phyloP scores from a whole-genome alignment of 2,888 invertebrate genomes.

The Apantesis nais region DNA sequence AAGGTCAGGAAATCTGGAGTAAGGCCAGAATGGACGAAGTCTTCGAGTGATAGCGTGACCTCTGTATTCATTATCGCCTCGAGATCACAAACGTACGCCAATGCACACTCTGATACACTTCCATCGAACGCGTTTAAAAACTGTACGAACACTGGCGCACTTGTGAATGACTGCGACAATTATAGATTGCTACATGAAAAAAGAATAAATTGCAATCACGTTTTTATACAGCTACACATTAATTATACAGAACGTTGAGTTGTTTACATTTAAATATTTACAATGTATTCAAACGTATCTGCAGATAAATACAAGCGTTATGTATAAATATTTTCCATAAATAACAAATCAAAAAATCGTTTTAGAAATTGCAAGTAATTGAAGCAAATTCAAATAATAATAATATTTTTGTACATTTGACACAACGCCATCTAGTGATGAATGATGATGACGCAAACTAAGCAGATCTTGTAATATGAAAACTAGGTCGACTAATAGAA shows the following conservation, averaged over 20 bases:
- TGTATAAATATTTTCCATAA: background rate
- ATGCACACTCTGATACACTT: slow-evolving; percentile 40
- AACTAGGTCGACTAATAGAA: too few relatives aligned
- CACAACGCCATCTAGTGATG: too few relatives aligned
- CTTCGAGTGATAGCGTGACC: slow-evolving; percentile 81
- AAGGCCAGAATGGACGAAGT: slow-evolving; percentile 76
- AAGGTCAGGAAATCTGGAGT: slow-evolving; percentile 78
- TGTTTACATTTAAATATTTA: background rate
- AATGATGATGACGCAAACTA: too few relatives aligned
- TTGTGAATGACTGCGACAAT: slow-evolving; percentile 28
- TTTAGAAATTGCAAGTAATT: too few relatives aligned
- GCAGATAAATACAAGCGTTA: background rate
- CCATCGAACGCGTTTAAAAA: slow-evolving; percentile 27
- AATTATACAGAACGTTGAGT: slow-evolving; percentile 6
- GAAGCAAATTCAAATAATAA: too few relatives aligned
- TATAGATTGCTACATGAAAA: slow-evolving; percentile 20
- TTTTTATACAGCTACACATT: slow-evolving; percentile 13
- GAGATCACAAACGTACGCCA: slow-evolving; percentile 56
- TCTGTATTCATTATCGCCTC: slow-evolving; percentile 72
- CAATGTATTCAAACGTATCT: background rate
- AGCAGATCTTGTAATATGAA: too few relatives aligned
- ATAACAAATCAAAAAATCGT: too few relatives aligned
- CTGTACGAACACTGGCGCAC: slow-evolving; percentile 10
- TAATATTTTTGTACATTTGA: too few relatives aligned
- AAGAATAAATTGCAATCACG: slow-evolving; percentile 28